Base-by-base conservation (phyloP, 2,888 invertebrate genomes). In the Anorthoa munda region DNA sequence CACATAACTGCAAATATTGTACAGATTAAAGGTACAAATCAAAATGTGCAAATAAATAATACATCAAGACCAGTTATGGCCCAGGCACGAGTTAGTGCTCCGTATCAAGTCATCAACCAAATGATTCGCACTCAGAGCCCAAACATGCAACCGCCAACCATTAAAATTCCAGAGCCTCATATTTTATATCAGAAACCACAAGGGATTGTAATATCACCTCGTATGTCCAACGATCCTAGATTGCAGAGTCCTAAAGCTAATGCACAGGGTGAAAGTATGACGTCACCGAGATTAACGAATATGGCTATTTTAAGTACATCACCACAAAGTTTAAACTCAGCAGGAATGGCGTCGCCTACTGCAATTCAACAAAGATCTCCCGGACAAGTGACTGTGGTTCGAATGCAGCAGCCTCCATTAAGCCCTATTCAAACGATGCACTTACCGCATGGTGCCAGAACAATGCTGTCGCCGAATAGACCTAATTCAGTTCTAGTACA, bases 131-230 rank as follows among this genome's bases (percentile, higher is more conserved):
- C 92, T 55, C 87, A 94, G 73, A 69, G 93, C 88, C 86, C 94
- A 13, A 97, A 95, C 80, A 96, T 97, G 92, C 97, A 97, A 86
- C 97, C 97, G 18, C 96, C 98, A 7, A 97, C 97, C 1, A 97
- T 97, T 21, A 97, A 97, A 86, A 97, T 97, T 85, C 97, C 97
- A 5, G 97, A 97, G 58, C 93, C 94, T 66, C 96, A 96, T 84
- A 92, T 96, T 74, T 83, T 96, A 50, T 96, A 96, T 86, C 96
- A 95, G 86, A 96, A 96, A 88, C 91, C 92, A 85, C 96, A 88
- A 89, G 96, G 91, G 31, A 96, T 94, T 69, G 95, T 93, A 21
- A 95, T 93, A 87, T 96, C 96, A 51, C 96, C 96, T 13, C 91
- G 95, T 86, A 90, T 94, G 85, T 82, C 93, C 11, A 93, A 87